Base-by-base conservation (phyloP, 2,113 vertebrate genomes). In the Dolichotis patagonum region DNA sequence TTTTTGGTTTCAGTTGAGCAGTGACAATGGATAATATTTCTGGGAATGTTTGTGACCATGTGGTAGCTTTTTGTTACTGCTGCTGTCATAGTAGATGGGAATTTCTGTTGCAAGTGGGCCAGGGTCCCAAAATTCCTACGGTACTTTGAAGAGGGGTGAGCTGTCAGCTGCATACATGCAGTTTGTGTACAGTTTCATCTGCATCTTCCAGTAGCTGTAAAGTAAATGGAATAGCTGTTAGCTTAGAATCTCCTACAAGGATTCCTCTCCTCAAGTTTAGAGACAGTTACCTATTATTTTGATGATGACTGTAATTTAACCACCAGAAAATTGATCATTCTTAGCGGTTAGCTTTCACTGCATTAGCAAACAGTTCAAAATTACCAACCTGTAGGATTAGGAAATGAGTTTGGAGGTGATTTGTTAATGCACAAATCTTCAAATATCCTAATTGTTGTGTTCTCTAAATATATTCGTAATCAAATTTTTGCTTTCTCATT, bases 241-340 rank as follows among this genome's bases (percentile, higher is more conserved):
- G 28, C 5, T 93, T 43, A 92, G 46, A 84, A 46, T 96, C 58
- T 81, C 26, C 73, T 83, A 46, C 32, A 75, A 92, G 54, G 62
- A 90, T 96, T 80, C 93, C n/a, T 90, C 11, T 95, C 38, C 7
- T 14, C 94, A 12, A 24, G 6, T 96, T 84, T 84, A 86, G 60
- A 88, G n/a, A 81, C 63, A 96, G 63, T 87, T 90, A 60, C 20
- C 78, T 41, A 9, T 90, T 96, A 41, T 88, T n/a, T 35, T 69
- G 46, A 46, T 46, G 46, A 46, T 46, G 46, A 24, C 78, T 93
- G 1, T 77, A 67, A 7, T n/a, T 83, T 85, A 90, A 26, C 77
- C 32, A 87, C 85, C 11, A 82, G 20, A 62, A 7, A 84, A 73
- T 60, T 97, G 35, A 28, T 69, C 80, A 90, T 58, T 94, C 14